Evolutionary conservation across 2,888 invertebrate genomes (phyloP).

Genomic region (Pterobdella sp.): DNA sequence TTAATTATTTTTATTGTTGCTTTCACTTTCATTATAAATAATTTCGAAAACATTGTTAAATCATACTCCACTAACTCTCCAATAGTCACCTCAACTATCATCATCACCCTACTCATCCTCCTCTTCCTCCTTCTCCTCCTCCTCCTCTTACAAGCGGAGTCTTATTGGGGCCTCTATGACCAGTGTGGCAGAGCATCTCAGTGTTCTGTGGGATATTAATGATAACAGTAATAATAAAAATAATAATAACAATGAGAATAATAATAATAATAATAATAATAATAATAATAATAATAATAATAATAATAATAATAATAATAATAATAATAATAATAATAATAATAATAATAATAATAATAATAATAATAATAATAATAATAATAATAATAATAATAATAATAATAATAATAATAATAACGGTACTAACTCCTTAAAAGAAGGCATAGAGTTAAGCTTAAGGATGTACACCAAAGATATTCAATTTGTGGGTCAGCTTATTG

Average conservation of each 20-base stretch:
- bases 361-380: constrained; percentile 1
- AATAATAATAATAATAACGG: neutral
- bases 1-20: too few species aligned
- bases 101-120: neutral
- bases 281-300: constrained; percentile 1
- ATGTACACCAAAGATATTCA: neutral
- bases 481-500: neutral
- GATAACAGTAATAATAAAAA: neutral
- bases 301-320: constrained; percentile 1
- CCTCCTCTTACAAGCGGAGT: neutral
- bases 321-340: constrained; percentile 1
- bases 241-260: neutral
- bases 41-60: neutral
- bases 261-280: constrained; percentile 1
- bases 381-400: constrained; percentile 1
- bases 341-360: constrained; percentile 1
- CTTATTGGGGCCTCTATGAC: neutral
- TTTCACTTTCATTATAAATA: neutral
- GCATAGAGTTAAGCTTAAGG: neutral
- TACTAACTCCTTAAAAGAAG: neutral
- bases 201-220: neutral
- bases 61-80: neutral
- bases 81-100: neutral
- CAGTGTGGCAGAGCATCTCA: neutral
- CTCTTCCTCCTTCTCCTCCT: neutral